phyloP scores from a whole-genome alignment of 1,140 invertebrate genomes.

The Bombus turneri region DNA sequence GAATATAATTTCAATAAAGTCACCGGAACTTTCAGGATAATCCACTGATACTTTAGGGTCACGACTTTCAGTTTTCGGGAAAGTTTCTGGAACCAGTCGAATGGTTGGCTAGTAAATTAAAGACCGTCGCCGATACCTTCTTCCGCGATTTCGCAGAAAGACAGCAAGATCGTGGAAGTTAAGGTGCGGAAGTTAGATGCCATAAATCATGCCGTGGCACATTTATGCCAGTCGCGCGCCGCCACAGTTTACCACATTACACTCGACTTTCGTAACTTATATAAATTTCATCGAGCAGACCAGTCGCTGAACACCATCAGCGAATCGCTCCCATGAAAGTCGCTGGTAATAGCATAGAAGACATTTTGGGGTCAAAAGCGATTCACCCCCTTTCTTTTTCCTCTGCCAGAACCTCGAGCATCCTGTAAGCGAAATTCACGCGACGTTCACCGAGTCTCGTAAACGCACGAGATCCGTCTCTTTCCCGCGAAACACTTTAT shows the following conservation, averaged over 20 bases:
- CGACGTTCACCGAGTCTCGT: not conserved
- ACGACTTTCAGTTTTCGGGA: not conserved
- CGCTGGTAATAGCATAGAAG: conserved; percentile 41
- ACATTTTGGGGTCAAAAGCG: conserved; percentile 53
- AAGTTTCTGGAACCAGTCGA: not conserved
- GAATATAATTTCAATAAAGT: not conserved
- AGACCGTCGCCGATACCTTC: not conserved
- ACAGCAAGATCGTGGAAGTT: not conserved
- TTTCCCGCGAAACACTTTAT: not conserved
- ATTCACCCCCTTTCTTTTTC: not conserved
- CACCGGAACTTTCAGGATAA: not conserved
- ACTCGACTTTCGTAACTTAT: conserved; percentile 74
- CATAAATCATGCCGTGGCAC: conserved; percentile 73
- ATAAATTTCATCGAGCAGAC: conserved; percentile 68
- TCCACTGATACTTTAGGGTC: not conserved
- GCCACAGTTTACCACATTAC: conserved; percentile 74
- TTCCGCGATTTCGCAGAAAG: conserved; percentile 3
- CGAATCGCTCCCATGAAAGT: conserved; percentile 44
- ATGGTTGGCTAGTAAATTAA: not conserved
- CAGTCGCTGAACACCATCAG: conserved; percentile 39
- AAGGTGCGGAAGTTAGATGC: conserved; percentile 59
- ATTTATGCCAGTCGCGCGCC: conserved; percentile 73
- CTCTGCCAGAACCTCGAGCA: not conserved
- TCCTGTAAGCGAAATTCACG: conserved; percentile 10
- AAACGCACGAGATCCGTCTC: not conserved